phyloP scores from a whole-genome alignment of 2,113 vertebrate species.

The Ammospiza caudacuta region DNA sequence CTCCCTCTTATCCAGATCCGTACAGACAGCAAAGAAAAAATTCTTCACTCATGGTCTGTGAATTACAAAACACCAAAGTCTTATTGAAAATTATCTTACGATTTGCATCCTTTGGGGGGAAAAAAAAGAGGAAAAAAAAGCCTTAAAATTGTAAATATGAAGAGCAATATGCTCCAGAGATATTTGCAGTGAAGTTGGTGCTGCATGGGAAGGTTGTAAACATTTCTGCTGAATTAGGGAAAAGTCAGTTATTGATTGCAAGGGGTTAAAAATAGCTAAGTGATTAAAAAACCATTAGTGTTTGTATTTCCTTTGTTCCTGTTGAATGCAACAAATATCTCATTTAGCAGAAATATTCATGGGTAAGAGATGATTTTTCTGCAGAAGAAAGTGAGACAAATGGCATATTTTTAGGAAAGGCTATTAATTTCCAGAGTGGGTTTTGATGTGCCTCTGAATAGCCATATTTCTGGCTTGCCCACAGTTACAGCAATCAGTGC shows the following conservation, averaged over 20 bases:
- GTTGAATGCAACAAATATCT: constrained; percentile 2
- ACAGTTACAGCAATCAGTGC: neutral
- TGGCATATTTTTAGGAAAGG: neutral
- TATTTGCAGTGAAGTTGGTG: neutral
- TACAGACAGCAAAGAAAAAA: neutral
- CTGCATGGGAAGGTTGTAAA: neutral
- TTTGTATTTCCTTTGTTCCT: constrained; percentile 19
- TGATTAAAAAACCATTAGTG: neutral
- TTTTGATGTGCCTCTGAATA: neutral
- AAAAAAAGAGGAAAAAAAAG: neutral
- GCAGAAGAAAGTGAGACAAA: constrained; percentile 2
- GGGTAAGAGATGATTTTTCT: neutral
- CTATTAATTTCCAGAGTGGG: neutral
- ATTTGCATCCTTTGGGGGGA: neutral
- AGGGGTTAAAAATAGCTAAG: constrained; percentile 40
- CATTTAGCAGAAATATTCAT: neutral
- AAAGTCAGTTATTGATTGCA: neutral
- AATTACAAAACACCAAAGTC: neutral
- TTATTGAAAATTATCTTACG: neutral
- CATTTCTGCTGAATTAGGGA: neutral
- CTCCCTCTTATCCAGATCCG: neutral
- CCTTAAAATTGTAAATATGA: neutral
- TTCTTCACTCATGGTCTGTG: neutral
- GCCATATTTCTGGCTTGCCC: neutral
- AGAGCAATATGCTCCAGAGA: neutral